Percentiles rank a stretch among this genome's conserved stretches.
These are phyloP conservation scores for Pteropus rufus DNA, from an alignment of 2,797 vertebrate species.

Conservation along the genomic window DNA sequence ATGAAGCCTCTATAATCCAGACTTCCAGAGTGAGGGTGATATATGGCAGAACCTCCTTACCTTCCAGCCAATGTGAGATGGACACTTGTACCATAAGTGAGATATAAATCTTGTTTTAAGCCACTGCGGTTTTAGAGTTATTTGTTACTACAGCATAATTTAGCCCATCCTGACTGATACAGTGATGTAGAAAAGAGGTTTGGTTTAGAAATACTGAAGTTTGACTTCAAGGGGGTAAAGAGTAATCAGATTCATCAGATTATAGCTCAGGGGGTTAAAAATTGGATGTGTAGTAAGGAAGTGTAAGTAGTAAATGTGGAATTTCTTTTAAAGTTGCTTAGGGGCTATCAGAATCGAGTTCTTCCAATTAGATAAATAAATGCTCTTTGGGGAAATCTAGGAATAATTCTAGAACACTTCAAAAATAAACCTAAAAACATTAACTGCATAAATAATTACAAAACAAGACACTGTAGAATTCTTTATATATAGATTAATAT, in stretches of 20 bases:
- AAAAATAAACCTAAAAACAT: conserved; percentile 62
- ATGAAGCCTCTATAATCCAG: neutral
- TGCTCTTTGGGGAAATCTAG: conserved; percentile 43
- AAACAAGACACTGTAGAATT: conserved; percentile 20
- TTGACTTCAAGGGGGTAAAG: neutral
- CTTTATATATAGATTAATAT: conserved; percentile 14
- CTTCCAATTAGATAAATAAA: conserved; percentile 56
- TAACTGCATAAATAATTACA: conserved; percentile 60
- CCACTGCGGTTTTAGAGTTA: neutral
- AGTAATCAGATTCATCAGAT: neutral
- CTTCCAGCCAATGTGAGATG: neutral
- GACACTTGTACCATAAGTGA: neutral
- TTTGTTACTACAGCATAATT: neutral
- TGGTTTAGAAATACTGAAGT: neutral
- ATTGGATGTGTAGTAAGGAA: neutral
- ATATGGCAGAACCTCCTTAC: neutral
- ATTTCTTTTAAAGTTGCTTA: conserved; percentile 47
- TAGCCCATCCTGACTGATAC: neutral
- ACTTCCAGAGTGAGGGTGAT: neutral
- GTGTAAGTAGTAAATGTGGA: neutral
- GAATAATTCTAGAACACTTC: conserved; percentile 57
- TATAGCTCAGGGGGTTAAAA: neutral
- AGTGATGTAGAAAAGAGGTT: neutral
- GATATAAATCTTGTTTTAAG: neutral
- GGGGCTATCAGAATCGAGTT: conserved; percentile 46